A percentile compares a stretch with the other conserved stretches of the same genome.
Conservation (phyloP, 2,113 vertebrate genomes). For the Misgurnus anguillicaudatus region DNA sequence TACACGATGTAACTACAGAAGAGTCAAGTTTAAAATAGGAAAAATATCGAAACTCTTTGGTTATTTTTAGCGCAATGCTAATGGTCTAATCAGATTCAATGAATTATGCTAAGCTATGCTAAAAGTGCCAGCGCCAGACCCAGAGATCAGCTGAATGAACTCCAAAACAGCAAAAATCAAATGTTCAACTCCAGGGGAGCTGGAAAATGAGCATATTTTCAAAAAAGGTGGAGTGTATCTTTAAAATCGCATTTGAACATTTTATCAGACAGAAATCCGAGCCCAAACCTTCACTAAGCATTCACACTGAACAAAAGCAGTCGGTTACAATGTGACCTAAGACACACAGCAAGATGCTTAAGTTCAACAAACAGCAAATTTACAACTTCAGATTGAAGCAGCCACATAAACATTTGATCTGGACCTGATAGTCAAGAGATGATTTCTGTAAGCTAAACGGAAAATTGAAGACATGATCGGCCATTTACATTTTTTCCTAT, state of each 20-base stretch:
- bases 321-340: constrained; percentile 5
- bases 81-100: too few relatives aligned
- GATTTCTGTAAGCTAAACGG: neutral
- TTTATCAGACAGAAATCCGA: neutral
- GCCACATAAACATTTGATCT: constrained; percentile 1
- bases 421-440: neutral
- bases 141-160: too few relatives aligned
- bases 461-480: neutral
- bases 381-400: neutral
- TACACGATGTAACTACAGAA: too few relatives aligned
- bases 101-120: too few relatives aligned
- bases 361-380: constrained; percentile 11
- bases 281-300: constrained; percentile 19
- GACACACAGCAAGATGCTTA: constrained; percentile 1
- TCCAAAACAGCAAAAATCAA: too few relatives aligned
- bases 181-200: too few relatives aligned
- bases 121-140: too few relatives aligned
- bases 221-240: too few relatives aligned
- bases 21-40: too few relatives aligned
- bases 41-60: too few relatives aligned
- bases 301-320: constrained; percentile 13
- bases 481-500: neutral
- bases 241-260: neutral
- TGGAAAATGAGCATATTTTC: too few relatives aligned
- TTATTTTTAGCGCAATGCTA: too few relatives aligned